Conservation (phyloP, 2,888 invertebrate genomes). For the Taenaris catops region DNA sequence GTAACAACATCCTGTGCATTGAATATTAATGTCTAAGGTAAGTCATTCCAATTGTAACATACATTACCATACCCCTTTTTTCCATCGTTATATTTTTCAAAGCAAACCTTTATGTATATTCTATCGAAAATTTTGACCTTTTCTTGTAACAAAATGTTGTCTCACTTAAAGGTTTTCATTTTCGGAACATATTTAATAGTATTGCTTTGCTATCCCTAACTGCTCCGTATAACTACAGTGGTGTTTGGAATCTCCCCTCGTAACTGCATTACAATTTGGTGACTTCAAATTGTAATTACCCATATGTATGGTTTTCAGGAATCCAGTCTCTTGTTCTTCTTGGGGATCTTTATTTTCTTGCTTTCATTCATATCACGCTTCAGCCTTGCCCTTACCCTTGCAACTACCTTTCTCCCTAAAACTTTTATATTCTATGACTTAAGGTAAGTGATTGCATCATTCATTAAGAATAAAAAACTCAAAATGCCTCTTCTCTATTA, state of each 20-base stretch:
- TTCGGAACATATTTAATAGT: slow-evolving; percentile 35
- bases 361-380: slow-evolving; percentile 20
- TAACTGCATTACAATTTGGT: slow-evolving; percentile 80
- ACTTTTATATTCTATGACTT: slow-evolving; percentile 3
- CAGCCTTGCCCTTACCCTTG: slow-evolving; percentile 14
- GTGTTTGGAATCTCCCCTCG: slow-evolving; percentile 78
- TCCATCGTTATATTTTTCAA: slow-evolving; percentile 42
- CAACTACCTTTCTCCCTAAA: slow-evolving; percentile 8
- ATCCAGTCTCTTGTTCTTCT: slow-evolving; percentile 75
- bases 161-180: slow-evolving; percentile 54
- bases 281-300: slow-evolving; percentile 77
- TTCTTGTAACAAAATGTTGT: slow-evolving; percentile 50
- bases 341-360: slow-evolving; percentile 46
- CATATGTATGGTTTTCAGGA: slow-evolving; percentile 70
- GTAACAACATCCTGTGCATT: no score
- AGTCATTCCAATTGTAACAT: no score
- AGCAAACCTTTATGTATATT: slow-evolving; percentile 38
- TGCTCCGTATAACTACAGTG: slow-evolving; percentile 43
- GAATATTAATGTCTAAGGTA: no score
- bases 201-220: slow-evolving; percentile 40
- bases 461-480: slow-evolving; percentile 1
- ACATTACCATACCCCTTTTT: slow-evolving; percentile 27
- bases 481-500: no score
- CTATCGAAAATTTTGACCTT: slow-evolving; percentile 48
- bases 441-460: slow-evolving; percentile 17